Conservation (phyloP, 2,113 vertebrate species). For the Sarotherodon lohbergeri region DNA sequence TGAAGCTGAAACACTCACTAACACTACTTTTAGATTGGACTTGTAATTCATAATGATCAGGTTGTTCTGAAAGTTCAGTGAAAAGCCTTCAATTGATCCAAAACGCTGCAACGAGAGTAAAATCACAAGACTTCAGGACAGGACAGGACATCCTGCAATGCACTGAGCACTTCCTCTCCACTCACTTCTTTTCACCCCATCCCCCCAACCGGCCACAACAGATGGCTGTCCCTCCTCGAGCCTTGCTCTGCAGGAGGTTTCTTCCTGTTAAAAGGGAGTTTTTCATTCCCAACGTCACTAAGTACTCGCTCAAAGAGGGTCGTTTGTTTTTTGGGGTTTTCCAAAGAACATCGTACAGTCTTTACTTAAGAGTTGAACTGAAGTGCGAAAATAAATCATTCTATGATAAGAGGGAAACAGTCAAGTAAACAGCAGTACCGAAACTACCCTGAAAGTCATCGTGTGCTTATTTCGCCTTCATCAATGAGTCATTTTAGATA, state of each 20-base stretch:
- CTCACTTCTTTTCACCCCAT: neutral
- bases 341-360: neutral
- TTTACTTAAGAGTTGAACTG: neutral
- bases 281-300: neutral
- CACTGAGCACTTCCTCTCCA: neutral
- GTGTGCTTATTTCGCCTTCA: slow-evolving; percentile 35
- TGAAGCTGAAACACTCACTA: neutral
- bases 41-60: neutral
- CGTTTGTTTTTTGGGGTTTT: neutral
- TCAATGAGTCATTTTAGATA: slow-evolving; percentile 29
- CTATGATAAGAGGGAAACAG: slow-evolving; percentile 30
- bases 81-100: neutral
- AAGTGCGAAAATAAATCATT: slow-evolving; percentile 46
- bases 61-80: neutral
- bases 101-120: neutral
- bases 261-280: neutral
- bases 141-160: neutral
- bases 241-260: neutral
- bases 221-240: neutral
- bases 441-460: neutral
- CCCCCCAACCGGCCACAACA: neutral
- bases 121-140: neutral
- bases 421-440: slow-evolving; percentile 20
- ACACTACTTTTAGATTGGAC: neutral
- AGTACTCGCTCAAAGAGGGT: neutral